Evolutionary conservation across 2,888 invertebrate species (phyloP).

Genomic region (Acanthopleura granulata): DNA sequence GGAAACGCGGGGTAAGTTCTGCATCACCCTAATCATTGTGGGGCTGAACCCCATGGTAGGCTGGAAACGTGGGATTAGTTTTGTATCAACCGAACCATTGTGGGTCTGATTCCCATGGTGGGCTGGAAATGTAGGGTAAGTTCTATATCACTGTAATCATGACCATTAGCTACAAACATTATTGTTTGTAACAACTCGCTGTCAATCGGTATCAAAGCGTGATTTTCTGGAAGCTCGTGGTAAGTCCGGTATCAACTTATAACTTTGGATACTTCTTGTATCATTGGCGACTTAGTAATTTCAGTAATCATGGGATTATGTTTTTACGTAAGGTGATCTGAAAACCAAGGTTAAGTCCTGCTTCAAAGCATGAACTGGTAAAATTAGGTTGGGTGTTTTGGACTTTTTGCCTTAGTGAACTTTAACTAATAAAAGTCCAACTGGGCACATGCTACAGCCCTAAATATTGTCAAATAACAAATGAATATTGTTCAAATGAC

Average conservation of each 20-base stretch:
- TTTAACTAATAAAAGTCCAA: no score
- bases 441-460: no score
- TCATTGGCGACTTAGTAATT: slow-evolving; percentile 59
- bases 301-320: slow-evolving; percentile 61
- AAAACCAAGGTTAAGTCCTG: slow-evolving; percentile 63
- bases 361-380: slow-evolving; percentile 55
- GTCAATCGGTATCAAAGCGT: slow-evolving; percentile 55
- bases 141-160: slow-evolving; percentile 56
- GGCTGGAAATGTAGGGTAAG: slow-evolving; percentile 67
- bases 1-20: slow-evolving; percentile 57
- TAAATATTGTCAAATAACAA: no score
- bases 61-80: slow-evolving; percentile 25
- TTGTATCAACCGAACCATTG: slow-evolving; percentile 53
- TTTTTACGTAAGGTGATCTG: slow-evolving; percentile 62
- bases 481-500: no score
- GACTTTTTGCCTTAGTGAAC: no score
- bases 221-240: no score
- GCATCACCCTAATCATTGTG: slow-evolving; percentile 56
- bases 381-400: no score
- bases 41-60: slow-evolving; percentile 62
- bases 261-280: slow-evolving; percentile 59
- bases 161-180: slow-evolving; percentile 61
- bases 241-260: slow-evolving; percentile 65
- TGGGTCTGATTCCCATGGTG: slow-evolving; percentile 59
- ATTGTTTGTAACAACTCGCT: slow-evolving; percentile 66